Evolutionary conservation across 1,140 invertebrate genomes (phyloP).

Genomic region (Dreissena rostriformis): DNA sequence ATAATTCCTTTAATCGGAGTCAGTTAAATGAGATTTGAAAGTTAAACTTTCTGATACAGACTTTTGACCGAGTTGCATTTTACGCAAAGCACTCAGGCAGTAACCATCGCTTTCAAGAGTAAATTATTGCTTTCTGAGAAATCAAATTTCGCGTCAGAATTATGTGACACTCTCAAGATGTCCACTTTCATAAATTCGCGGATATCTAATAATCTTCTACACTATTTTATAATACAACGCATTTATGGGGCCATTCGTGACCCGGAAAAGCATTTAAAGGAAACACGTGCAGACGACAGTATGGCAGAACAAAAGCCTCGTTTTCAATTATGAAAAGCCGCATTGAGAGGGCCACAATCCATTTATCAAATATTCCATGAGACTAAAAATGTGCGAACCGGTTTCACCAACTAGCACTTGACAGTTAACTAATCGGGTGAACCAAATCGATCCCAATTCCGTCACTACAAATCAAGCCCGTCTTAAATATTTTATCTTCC

Average conservation of each 20-base stretch:
- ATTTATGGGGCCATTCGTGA: neutral
- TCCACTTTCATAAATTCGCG: no score
- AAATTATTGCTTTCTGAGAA: no score
- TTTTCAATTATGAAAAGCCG: conserved; percentile 51
- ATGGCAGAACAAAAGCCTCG: conserved; percentile 39
- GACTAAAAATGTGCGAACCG: conserved; percentile 39
- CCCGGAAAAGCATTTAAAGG: neutral
- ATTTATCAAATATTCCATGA: conserved; percentile 48
- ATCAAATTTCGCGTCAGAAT: no score
- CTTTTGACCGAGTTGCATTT: no score
- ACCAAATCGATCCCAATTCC: conserved; percentile 24
- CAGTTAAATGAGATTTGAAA: no score
- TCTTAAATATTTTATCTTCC: conserved; percentile 23
- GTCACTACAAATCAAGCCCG: conserved; percentile 40
- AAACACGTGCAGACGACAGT: conserved; percentile 29
- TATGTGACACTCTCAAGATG: no score
- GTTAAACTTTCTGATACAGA: no score
- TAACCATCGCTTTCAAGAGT: no score
- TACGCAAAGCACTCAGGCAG: no score
- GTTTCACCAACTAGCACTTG: conserved; percentile 17
- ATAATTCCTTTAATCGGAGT: no score
- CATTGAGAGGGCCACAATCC: conserved; percentile 25
- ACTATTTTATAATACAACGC: neutral
- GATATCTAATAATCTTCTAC: no score
- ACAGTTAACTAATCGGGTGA: conserved; percentile 49